These are phyloP conservation scores for Pandemis cinnamomeana DNA, from an alignment of 2,888 invertebrate species.

Conservation along the genomic window DNA sequence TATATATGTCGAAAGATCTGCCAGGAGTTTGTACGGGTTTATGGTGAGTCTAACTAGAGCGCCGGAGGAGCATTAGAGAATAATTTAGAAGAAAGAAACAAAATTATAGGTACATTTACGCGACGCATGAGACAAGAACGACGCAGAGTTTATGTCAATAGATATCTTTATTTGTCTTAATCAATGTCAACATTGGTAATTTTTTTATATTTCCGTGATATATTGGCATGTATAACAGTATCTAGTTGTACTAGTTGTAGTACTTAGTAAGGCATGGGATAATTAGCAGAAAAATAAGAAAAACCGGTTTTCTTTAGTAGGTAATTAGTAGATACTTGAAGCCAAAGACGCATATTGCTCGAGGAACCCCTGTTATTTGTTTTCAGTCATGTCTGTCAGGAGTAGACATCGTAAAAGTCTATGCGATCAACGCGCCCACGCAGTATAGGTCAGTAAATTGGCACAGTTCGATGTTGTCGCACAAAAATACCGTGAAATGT, in stretches of 20 bases:
- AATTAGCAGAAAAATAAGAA: not conserved
- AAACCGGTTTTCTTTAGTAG: not conserved
- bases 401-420: slow-evolving; percentile 43
- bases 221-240: no score
- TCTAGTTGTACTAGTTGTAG: no score
- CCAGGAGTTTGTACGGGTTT: slow-evolving; percentile 3
- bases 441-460: slow-evolving; percentile 65
- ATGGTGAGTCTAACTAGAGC: not conserved
- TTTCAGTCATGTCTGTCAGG: slow-evolving; percentile 8
- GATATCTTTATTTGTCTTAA: no score
- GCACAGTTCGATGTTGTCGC: slow-evolving; percentile 63
- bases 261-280: not conserved
- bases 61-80: no score
- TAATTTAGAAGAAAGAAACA: no score
- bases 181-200: no score
- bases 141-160: no score
- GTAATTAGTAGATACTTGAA: not conserved
- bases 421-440: slow-evolving; percentile 52
- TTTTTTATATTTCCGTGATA: no score
- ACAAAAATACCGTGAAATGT: slow-evolving; percentile 45
- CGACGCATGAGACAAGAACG: no score
- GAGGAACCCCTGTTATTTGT: slow-evolving; percentile 7
- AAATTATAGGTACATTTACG: no score
- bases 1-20: slow-evolving; percentile 23
- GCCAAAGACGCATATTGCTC: slow-evolving; percentile 4